Evolutionary conservation across 2,888 invertebrate genomes (phyloP), one percentile per base, ranked within the genome.

Genomic region (Tenthredo notha): DNA sequence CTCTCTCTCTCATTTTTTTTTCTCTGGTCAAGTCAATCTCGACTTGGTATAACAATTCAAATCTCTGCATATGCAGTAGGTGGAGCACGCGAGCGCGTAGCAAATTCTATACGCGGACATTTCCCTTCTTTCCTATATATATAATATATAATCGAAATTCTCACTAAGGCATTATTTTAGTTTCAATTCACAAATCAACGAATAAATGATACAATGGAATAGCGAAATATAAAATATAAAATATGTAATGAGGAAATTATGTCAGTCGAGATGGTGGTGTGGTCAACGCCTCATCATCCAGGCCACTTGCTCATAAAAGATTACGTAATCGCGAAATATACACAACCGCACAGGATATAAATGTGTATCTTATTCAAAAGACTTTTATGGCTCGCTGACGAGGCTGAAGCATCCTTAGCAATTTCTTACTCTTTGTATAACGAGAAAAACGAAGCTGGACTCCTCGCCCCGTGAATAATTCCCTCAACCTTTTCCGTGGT

Each of bases 241-340:
- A 37, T 9, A 70, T 70, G 70, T 25, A 74, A 74, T 25, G 25
- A 43, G 21, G 10, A 6, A 74, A 43, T 74, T 74, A 74, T 74
- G 74, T 74, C 74, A 74, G 10, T 37, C 37, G 67, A 33, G 67
- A 67, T 33, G 12, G 67, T 10, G 29, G 18, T 29, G 33, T 67
- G 74, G 74, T 74, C 40, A 74, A 74, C 74, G 74, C 43, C 74
- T 40, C 40, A 43, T 67, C 67, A 67, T 67, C 33, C 67, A 74
- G 74, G 74, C 40, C 43, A 43, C 40, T 43, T n/a, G 47, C 47
- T 5, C 15, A n/a, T 33, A 77, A 33, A 29, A 77, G 33, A 77
- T 77, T 77, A 77, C 77, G 77, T 77, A 77, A 77, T 77, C 29
- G 77, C 37, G n/a, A 47, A 74, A 29, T 47, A 25, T 50, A 77